A percentile compares a stretch with the other conserved stretches of the same genome.
phyloP scores from a whole-genome alignment of 2,888 invertebrate genomes.

The Smittia sp. region DNA sequence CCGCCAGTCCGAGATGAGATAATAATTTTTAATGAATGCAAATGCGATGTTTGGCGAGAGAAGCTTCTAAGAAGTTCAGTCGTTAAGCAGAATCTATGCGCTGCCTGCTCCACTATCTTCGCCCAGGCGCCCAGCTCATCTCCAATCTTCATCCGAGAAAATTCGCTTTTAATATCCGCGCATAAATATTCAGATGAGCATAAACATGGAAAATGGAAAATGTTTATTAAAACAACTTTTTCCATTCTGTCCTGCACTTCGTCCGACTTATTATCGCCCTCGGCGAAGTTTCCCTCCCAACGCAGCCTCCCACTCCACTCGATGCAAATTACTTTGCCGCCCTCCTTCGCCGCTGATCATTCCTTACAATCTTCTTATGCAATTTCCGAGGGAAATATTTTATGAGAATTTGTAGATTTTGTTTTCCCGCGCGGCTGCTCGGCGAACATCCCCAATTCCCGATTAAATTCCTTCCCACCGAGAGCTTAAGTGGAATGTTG shows the following conservation, averaged over 20 bases:
- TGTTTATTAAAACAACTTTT: conserved; percentile 40
- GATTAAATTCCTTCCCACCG: conserved; percentile 6
- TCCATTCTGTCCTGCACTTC: conserved; percentile 28
- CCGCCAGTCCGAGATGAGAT: not conserved
- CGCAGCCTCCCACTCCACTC: not conserved
- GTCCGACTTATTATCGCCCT: conserved; percentile 31
- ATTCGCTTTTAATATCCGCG: conserved; percentile 26
- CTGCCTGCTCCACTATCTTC: not conserved
- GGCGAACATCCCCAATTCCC: conserved; percentile 19
- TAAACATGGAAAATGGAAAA: conserved; percentile 35
- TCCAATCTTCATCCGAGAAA: not conserved
- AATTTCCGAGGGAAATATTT: not conserved
- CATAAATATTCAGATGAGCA: conserved; percentile 41
- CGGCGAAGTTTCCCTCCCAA: not conserved
- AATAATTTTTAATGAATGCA: conserved; percentile 24
- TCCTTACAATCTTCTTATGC: not conserved
- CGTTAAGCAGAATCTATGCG: not conserved
- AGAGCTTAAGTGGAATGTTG: not conserved
- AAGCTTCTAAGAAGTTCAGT: conserved; percentile 18
- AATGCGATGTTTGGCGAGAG: not conserved
- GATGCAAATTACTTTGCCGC: not conserved
- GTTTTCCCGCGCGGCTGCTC: not conserved
- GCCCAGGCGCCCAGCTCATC: not conserved
- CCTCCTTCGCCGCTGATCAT: not conserved
- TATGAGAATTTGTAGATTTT: conserved; percentile 36